Percentiles rank a stretch among this genome's conserved stretches.
phyloP scores from a whole-genome alignment of 1,140 invertebrate species.

The Bicyclus anynana region DNA sequence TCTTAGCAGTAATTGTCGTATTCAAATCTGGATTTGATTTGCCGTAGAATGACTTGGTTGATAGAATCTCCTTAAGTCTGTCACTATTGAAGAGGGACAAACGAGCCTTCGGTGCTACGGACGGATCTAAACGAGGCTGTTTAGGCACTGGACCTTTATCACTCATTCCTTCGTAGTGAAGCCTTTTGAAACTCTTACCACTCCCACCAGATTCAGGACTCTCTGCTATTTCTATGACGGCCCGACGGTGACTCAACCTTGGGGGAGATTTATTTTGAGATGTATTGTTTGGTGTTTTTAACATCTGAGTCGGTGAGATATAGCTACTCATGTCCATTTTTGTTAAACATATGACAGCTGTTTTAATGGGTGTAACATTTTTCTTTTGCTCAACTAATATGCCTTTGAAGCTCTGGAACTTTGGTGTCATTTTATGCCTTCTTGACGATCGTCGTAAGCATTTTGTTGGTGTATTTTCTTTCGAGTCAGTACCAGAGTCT shows the following conservation, averaged over 20 bases:
- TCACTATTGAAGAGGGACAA: conserved; percentile 66
- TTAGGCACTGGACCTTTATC: conserved; percentile 53
- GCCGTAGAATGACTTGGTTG: conserved; percentile 77
- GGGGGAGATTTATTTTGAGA: conserved; percentile 54
- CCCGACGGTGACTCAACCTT: conserved; percentile 55
- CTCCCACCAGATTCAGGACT: conserved; percentile 60
- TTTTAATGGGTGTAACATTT: conserved; percentile 56
- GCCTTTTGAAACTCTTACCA: conserved; percentile 59
- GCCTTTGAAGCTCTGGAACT: conserved; percentile 61
- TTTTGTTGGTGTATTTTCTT: conserved; percentile 69
- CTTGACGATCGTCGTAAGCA: conserved; percentile 40
- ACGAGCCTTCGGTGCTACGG: conserved; percentile 58
- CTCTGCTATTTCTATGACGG: conserved; percentile 52
- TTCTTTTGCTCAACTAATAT: conserved; percentile 58
- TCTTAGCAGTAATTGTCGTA: conserved; percentile 48
- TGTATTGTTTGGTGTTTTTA: conserved; percentile 76
- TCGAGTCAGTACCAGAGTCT: conserved; percentile 63
- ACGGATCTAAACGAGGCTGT: conserved; percentile 51
- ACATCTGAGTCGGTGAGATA: conserved; percentile 68
- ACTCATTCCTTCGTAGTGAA: conserved; percentile 51
- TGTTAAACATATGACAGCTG: conserved; percentile 53
- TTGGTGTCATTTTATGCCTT: conserved; percentile 49
- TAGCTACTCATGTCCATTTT: conserved; percentile 57
- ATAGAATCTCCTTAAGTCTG: conserved; percentile 64
- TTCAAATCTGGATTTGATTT: conserved; percentile 69